Evolutionary conservation across 2,113 vertebrate genomes (phyloP).

Genomic region (Vidua macroura): DNA sequence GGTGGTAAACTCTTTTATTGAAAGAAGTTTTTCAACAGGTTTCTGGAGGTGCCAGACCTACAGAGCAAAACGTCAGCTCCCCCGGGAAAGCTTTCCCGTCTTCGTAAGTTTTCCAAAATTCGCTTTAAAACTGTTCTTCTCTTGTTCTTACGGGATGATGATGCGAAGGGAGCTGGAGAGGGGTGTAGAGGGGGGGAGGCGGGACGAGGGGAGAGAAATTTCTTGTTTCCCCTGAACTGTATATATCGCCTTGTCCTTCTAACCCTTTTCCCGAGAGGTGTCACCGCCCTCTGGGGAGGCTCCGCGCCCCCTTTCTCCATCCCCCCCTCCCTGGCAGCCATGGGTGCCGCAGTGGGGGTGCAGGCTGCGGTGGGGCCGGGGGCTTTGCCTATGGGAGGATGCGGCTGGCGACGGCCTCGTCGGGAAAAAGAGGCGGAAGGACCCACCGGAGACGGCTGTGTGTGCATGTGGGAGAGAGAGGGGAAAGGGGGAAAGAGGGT

Average conservation of each 20-base stretch:
- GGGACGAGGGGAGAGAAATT: background rate
- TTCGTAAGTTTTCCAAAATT: constrained; percentile 39
- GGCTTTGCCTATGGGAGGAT: background rate
- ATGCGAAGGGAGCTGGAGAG: background rate
- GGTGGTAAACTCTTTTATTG: background rate
- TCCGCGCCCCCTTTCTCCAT: background rate
- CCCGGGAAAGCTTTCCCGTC: background rate
- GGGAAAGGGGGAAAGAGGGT: background rate
- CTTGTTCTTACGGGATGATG: background rate
- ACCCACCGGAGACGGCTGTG: background rate
- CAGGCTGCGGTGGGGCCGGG: background rate
- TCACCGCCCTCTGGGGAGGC: background rate
- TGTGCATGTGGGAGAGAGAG: background rate
- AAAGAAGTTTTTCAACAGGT: constrained; percentile 80
- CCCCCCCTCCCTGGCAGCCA: background rate
- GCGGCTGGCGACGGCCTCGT: background rate
- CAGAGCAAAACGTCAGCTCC: background rate
- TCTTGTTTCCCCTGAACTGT: background rate
- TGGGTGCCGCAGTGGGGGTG: background rate
- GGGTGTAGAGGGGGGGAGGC: background rate
- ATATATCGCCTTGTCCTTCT: background rate
- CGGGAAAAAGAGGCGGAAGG: background rate
- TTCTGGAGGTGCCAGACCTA: constrained; percentile 31
- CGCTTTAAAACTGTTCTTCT: background rate
- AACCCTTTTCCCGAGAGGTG: background rate